Base-by-base conservation (phyloP, 1,140 invertebrate genomes). In the Antheraea mylitta region DNA sequence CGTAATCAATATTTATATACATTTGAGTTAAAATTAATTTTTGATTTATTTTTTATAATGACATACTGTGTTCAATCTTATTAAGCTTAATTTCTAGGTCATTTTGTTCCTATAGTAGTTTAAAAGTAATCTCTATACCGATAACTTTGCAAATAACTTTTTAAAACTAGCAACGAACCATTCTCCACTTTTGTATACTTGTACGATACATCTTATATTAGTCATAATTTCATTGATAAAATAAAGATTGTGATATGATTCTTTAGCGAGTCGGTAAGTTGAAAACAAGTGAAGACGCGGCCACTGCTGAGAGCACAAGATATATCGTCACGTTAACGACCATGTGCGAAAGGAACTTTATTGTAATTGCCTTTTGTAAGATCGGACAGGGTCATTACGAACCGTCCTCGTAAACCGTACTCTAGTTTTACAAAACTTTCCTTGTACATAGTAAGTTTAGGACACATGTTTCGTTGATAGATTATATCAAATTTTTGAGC, bases 361-460 rank as follows among this genome's bases (percentile, higher is more conserved):
- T 91, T 91, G 90, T 91, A 92, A 92, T 92, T 91, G 90, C 86
- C 85, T 91, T 91, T 91, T 85, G 86, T 86, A 87, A 92, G 91
- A 92, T 91, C 83, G 84, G 83, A 85, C 84, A 80, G 87, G 83
- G 87, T 90, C 85, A 88, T 89, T 89, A 85, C 79, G 76, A 80
- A 82, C 82, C 80, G 80, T 84, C 79, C 81, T 85, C 74, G 74
- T 74, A 75, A 69, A 69, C 75, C 66, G 69, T 77, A 74, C 78
- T 77, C 71, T 79, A 73, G 76, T 82, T 83, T 79, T 78, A 77
- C 78, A 72, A 81, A 83, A 80, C 74, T 82, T 83, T 82, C 77
- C 75, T 79, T 71, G 69, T 64, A 74, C 60, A 11, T 61, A 53
- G 45, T 53, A 53, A 5, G 45, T 53, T 53, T 16, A 42, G 38